Evolutionary conservation across 2,113 vertebrate species (phyloP).

Genomic region (Amphiprion percula): DNA sequence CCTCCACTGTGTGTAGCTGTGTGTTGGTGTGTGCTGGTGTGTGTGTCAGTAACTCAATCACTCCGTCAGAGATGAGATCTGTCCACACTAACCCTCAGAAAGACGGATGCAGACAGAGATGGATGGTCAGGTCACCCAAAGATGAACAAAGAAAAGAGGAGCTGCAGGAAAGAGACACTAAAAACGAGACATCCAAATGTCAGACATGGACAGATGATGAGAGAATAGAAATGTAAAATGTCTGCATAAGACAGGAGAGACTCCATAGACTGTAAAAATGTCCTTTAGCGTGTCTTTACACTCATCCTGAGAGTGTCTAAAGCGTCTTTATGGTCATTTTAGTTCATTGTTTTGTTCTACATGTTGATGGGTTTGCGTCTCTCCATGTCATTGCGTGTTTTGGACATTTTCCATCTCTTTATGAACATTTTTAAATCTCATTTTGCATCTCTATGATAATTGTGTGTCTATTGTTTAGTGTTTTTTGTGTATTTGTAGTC

Average conservation of each 20-base stretch:
- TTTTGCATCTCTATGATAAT: no score
- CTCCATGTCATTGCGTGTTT: no score
- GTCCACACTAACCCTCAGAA: constrained; percentile 44
- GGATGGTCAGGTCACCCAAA: constrained; percentile 39
- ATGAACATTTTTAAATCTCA: no score
- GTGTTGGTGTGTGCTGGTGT: constrained; percentile 11
- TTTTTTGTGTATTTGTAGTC: not conserved
- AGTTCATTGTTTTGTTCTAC: no score
- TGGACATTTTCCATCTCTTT: not conserved
- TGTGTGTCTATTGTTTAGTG: no score
- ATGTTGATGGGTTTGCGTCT: no score
- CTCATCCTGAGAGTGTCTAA: no score
- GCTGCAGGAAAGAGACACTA: not conserved
- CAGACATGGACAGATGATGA: not conserved
- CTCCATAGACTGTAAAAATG: no score
- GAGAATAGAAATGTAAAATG: not conserved
- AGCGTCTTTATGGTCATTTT: no score
- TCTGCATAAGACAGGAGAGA: no score
- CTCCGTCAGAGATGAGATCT: constrained; percentile 60
- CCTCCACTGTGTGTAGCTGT: constrained; percentile 5
- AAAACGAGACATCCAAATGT: not conserved
- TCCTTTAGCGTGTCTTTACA: no score
- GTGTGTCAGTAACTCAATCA: constrained; percentile 71
- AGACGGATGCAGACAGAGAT: constrained; percentile 25
- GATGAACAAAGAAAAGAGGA: constrained; percentile 37